Evolutionary conservation across 2,113 vertebrate species (phyloP).

Genomic region (Platanista minor): DNA sequence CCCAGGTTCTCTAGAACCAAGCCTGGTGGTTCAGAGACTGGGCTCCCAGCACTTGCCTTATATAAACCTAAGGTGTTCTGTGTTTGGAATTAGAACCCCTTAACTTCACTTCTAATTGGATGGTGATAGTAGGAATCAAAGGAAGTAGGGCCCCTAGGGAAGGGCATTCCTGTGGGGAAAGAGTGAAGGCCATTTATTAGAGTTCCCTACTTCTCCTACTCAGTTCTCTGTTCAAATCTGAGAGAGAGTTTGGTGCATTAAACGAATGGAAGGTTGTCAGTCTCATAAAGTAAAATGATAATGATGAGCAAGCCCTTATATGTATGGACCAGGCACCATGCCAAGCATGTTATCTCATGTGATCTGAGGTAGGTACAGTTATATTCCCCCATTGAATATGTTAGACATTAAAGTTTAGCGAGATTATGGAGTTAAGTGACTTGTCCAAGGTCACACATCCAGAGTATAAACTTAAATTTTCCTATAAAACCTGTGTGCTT

Average conservation of each 20-base stretch:
- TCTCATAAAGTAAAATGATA: not conserved
- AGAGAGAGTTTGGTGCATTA: not conserved
- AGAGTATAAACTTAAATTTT: not conserved
- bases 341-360: not conserved
- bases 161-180: not conserved
- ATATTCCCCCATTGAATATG: not conserved
- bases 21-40: not conserved
- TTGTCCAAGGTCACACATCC: not conserved
- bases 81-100: not conserved
- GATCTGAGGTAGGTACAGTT: not conserved
- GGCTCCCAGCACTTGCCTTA: not conserved
- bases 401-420: not conserved
- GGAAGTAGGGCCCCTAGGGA: not conserved
- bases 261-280: not conserved
- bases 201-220: not conserved
- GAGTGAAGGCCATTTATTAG: not conserved
- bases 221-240: not conserved
- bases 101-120: not conserved
- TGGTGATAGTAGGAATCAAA: not conserved
- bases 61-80: not conserved
- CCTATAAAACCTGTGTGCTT: not conserved
- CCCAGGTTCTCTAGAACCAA: not conserved
- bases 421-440: not conserved
- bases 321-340: not conserved
- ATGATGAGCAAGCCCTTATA: not conserved